Percentiles rank a stretch among this genome's conserved stretches.
Conservation (phyloP, 2,888 invertebrate genomes). For the Lasioglossum calceatum region DNA sequence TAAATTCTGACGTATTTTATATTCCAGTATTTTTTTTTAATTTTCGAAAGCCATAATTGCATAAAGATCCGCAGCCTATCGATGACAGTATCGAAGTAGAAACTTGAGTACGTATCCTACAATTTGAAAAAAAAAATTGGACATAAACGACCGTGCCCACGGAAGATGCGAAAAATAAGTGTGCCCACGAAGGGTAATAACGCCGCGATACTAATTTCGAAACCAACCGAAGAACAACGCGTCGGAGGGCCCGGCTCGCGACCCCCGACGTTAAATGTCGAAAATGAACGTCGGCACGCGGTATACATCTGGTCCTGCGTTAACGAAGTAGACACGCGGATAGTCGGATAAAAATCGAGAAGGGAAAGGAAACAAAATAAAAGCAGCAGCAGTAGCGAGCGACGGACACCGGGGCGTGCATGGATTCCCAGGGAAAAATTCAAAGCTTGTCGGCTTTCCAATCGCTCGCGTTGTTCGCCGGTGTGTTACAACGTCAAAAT, state of each 20-base stretch:
- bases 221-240: background rate
- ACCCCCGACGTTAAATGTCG: background rate
- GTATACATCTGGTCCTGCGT: background rate
- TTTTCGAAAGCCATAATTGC: no score
- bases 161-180: no score
- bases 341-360: background rate
- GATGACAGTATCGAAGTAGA: no score
- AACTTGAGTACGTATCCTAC: no score
- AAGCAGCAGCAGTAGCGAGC: background rate
- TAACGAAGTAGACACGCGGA: background rate
- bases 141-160: no score
- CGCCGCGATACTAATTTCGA: background rate
- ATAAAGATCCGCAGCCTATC: no score
- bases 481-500: constrained; percentile 54
- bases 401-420: background rate
- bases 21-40: no score
- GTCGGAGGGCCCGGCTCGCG: background rate
- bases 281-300: background rate
- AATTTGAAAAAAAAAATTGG: no score
- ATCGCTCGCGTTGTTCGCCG: constrained; percentile 48
- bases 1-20: no score
- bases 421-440: constrained; percentile 49
- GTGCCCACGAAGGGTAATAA: no score
- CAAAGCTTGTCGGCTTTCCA: constrained; percentile 50
- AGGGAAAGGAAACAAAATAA: background rate